Evolutionary conservation across 37 sponge, comb jelly and placozoan species (phyloP), one percentile per base, ranked within the genome.

Genomic region (Bolinopsis microptera): DNA sequence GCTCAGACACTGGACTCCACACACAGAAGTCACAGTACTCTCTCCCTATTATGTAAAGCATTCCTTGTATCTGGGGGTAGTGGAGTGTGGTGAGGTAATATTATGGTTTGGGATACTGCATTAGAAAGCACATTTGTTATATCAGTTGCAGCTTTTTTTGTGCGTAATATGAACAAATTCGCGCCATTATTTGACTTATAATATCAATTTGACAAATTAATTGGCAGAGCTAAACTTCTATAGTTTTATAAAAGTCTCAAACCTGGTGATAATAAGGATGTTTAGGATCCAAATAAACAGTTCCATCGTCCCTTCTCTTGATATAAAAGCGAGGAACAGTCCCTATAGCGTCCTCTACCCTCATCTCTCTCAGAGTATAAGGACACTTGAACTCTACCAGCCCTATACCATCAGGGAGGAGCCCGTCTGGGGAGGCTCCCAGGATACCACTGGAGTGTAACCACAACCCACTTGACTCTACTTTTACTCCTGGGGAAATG

Each of bases 21-120:
- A 86, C 35, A 86, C 90, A 86, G 61, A 86, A 40, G 39, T 86
- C 90, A 86, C 90, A 86, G 61, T 86, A 86, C 61, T 86, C 90
- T 13, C 90, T 24, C 0, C 31, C 90, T 21, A 86, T 86, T 23
- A 86, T 86, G 90, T 86, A 41, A 24, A 86, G 61, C 90, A 86
- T 86, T 3, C 90, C 90, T 39, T 86, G 90, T 35, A 86, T 86
- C 90, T 86, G 61, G 35, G 83, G 36, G 38, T 22, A 23, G 8
- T 32, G 68, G 68, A 67, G 68, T 13, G 21, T 22, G 68, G 21
- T 13, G 68, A 22, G 68, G 13, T 21, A 67, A 67, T 67, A 67
- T n/a, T n/a, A n/a, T n/a, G n/a, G n/a, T n/a, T n/a, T n/a, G n/a
- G n/a, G n/a, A n/a, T n/a, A n/a, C n/a, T n/a, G n/a, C n/a, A n/a